A percentile compares a stretch with the other conserved stretches of the same genome.
These are phyloP conservation scores for Peromyscus eremicus DNA, from an alignment of 2,797 vertebrate genomes.

Conservation along the genomic window DNA sequence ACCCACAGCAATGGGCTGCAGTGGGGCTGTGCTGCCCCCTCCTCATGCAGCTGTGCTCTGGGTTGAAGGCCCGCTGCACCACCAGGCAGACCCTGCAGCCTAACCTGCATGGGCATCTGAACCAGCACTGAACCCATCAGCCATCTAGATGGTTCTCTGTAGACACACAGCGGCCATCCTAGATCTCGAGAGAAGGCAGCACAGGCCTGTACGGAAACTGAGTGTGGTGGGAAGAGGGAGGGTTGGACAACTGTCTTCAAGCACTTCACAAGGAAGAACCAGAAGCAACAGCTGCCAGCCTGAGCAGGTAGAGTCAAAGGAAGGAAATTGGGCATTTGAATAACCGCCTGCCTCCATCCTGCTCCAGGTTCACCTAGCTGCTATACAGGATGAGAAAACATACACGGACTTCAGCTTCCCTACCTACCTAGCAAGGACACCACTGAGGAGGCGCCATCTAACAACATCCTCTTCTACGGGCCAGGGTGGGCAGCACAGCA, in stretches of 20 bases:
- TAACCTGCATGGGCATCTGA: neutral
- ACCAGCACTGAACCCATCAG: neutral
- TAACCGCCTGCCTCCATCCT: neutral
- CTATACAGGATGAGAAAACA: neutral
- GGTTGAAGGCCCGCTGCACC: fast-evolving
- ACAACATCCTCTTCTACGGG: neutral
- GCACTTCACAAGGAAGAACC: neutral
- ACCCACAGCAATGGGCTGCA: neutral
- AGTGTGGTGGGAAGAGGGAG: neutral
- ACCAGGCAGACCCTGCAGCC: fast-evolving
- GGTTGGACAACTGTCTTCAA: neutral
- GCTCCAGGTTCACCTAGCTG: neutral
- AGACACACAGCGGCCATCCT: neutral
- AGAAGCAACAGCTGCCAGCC: neutral
- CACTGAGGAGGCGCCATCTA: neutral
- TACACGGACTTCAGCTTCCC: neutral
- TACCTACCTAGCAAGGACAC: neutral
- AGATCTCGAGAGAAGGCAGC: neutral
- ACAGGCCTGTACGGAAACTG: fast-evolving
- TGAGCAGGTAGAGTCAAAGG: neutral
- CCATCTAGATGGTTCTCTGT: neutral
- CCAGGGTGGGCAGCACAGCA: too few species aligned
- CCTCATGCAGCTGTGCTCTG: fast-evolving
- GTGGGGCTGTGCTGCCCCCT: neutral
- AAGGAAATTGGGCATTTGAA: neutral